Percentiles rank a stretch among this genome's conserved stretches.
phyloP scores from a whole-genome alignment of 2,113 vertebrate genomes.

The Xiphophorus hellerii region DNA sequence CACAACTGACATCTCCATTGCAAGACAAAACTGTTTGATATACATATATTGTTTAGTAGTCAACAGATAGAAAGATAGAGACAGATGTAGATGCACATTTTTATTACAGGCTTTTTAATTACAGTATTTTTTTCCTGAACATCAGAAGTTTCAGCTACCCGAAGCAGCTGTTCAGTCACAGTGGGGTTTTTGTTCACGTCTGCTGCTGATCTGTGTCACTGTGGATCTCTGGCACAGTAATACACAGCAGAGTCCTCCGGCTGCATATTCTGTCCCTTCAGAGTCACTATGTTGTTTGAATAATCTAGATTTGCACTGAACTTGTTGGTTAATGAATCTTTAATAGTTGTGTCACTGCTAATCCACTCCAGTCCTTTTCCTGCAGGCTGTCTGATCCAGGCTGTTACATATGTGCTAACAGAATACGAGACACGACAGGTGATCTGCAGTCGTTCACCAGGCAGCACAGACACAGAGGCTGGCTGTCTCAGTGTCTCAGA shows the following conservation, averaged over 20 bases:
- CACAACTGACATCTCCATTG: too few species aligned
- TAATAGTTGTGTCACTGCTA: not conserved
- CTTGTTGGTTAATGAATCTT: not conserved
- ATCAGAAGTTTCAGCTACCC: too few species aligned
- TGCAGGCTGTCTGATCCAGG: conserved; percentile 53
- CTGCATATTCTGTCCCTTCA: not conserved
- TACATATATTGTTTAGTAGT: too few species aligned
- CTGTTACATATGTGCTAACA: not conserved
- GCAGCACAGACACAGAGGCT: conserved; percentile 17
- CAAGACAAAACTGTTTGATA: too few species aligned
- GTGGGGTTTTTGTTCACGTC: too few species aligned
- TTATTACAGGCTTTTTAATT: too few species aligned
- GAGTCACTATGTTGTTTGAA: not conserved
- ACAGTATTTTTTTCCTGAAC: too few species aligned
- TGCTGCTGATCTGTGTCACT: not conserved
- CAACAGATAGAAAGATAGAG: too few species aligned
- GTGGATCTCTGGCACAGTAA: not conserved
- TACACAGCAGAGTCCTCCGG: not conserved
- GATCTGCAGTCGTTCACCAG: conserved; percentile 38
- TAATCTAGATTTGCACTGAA: not conserved
- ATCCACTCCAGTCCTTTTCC: conserved; percentile 47
- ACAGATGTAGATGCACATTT: too few species aligned
- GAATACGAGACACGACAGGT: conserved; percentile 45
- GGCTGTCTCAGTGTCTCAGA: not conserved
- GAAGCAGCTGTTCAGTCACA: too few species aligned